These are phyloP conservation scores for Aporophyla nigra DNA, from an alignment of 2,888 invertebrate genomes.

Conservation along the genomic window DNA sequence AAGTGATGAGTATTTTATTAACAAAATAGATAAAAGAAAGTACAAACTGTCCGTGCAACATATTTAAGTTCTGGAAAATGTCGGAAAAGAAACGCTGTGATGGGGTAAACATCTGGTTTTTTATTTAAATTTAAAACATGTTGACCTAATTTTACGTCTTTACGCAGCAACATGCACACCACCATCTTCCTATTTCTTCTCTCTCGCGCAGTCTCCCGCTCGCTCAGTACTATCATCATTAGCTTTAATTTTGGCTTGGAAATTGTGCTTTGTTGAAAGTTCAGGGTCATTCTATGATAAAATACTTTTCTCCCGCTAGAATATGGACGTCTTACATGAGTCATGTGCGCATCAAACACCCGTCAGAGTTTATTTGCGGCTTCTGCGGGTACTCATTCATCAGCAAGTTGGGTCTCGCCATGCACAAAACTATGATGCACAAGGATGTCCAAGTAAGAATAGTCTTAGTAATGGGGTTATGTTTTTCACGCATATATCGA, in stretches of 20 bases:
- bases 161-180: neutral
- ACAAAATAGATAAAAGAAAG: neutral
- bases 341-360: constrained; percentile 88
- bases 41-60: neutral
- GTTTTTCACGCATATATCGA: neutral
- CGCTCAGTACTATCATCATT: neutral
- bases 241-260: neutral
- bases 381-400: constrained; percentile 88
- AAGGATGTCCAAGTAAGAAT: constrained; percentile 74
- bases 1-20: constrained; percentile 66
- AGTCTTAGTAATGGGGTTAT: neutral
- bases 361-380: constrained; percentile 86
- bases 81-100: neutral
- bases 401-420: constrained; percentile 84
- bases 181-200: neutral
- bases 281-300: neutral
- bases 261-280: neutral
- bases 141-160: neutral
- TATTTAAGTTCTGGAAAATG: neutral
- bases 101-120: neutral
- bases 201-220: neutral
- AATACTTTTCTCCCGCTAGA: constrained; percentile 64
- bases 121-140: neutral
- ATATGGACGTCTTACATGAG: constrained; percentile 88
- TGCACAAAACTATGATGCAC: constrained; percentile 88